phyloP scores from a whole-genome alignment of 2,888 invertebrate genomes.

The Caenorhabditis drosophilae region DNA sequence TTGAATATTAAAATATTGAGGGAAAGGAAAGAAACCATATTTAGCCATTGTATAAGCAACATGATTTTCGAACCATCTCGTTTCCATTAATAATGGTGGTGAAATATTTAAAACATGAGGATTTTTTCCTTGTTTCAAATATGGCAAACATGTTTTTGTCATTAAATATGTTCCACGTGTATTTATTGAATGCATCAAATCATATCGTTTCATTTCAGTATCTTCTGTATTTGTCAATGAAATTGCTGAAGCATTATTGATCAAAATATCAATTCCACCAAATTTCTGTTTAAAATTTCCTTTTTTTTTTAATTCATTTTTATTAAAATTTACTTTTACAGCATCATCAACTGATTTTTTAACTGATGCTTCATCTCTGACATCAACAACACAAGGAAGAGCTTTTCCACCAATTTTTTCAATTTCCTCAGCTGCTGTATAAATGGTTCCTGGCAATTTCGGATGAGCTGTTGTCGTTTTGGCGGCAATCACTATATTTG shows the following conservation, averaged over 20 bases:
- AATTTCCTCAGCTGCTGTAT: conserved; percentile 88
- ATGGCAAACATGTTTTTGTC: conserved; percentile 88
- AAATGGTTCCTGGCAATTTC: conserved; percentile 89
- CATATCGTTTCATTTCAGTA: conserved; percentile 93
- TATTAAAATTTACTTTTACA: conserved; percentile 27
- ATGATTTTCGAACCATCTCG: conserved; percentile 75
- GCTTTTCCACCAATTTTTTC: conserved; percentile 57
- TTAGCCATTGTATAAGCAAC: conserved; percentile 95
- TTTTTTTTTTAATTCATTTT: not conserved
- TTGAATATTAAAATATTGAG: not conserved
- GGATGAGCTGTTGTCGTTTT: conserved; percentile 89
- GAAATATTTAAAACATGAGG: conserved; percentile 93
- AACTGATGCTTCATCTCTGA: conserved; percentile 81
- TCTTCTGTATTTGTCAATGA: conserved; percentile 72
- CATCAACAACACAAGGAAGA: conserved; percentile 80
- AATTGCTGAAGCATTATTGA: conserved; percentile 97
- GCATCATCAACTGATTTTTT: conserved; percentile 70
- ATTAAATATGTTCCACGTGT: conserved; percentile 92
- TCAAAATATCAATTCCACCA: conserved; percentile 81
- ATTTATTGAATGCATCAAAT: conserved; percentile 93
- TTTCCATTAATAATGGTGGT: conserved; percentile 87
- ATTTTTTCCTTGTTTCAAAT: conserved; percentile 82
- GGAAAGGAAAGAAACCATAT: no score
- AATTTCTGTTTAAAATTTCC: conserved; percentile 27
- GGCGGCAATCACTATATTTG: conserved; percentile 87